Evolutionary conservation across 2,888 invertebrate species (phyloP), one percentile per base, ranked within the genome.

Genomic region (Drosophila nigritarsus): DNA sequence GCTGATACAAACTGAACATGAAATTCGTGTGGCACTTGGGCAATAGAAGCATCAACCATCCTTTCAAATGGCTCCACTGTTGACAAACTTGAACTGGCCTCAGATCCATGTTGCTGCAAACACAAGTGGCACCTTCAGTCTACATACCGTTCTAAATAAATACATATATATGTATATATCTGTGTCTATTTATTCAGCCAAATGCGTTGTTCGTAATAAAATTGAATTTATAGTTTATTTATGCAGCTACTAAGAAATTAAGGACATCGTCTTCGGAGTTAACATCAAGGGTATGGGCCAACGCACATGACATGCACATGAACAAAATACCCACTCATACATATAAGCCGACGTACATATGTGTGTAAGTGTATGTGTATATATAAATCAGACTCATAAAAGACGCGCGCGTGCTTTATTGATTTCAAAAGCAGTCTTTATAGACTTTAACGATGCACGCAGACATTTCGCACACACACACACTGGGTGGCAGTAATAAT

Each of bases 171-270:
- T 24, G 7, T 2, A n/a, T 11, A 40, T n/a, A 13, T 55, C 29
- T 40, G 38, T 18, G 51, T 73, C 66, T 77, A 76, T 84, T 80
- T 72, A 80, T 79, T 59, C 62, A 65, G 63, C 36, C 63, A 69
- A 72, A 65, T 78, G 73, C 67, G 54, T 59, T 67, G 61, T 45
- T 40, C 38, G 71, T 62, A 83, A 72, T 85, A 88, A 88, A 85
- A 84, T 87, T 72, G 75, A 85, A 85, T 87, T 89, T 89, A 85
- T 87, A 85, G 89, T 87, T 87, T 89, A 87, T 87, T 87, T 89
- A 87, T 87, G 86, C 89, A 81, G 86, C 88, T 87, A 87, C 89
- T 87, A 85, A 87, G 87, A 83, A 87, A 89, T 87, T 82, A 87
- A 87, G 85, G 89, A 67, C 65, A 36, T 58, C 50, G 48, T 48